Evolutionary conservation across 2,888 invertebrate genomes (phyloP), one percentile per base, ranked within the genome.

Genomic region (Plusia festucae): DNA sequence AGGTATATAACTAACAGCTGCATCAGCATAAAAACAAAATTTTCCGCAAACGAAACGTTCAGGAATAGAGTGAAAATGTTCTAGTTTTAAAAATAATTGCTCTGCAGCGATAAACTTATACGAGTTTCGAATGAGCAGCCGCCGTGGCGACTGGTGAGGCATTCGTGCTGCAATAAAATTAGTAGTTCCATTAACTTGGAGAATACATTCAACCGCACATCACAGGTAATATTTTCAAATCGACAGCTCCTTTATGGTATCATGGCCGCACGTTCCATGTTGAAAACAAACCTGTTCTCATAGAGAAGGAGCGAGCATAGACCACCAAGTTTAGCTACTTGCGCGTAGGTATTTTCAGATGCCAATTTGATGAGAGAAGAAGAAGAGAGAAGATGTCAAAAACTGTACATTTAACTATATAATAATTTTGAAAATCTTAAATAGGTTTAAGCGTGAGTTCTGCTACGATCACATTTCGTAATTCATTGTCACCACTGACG

Each of bases 161-260:
- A 53, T 52, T 53, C 18, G 44, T 9, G 24, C 40, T 22, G 40
- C 68, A 22, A 51, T 60, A 34, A 60, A 60, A 56, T 32, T 40
- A 53, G 44, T 9, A 60, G 53, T 53, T 66, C 46, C 30, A 24
- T 40, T 32, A 67, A 73, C 46, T 53, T 65, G 46, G 24, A 51
- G 30, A 15, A 11, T 49, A 20, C 20, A 20, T 49, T 49, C 20
- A 4, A 40, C 40, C n/a, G n/a, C 40, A 40, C 40, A n/a, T 40
- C 5, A 20, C 13, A n/a, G 7, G 11, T 49, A 18, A 49, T 4
- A 49, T 20, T 49, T 49, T 49, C 20, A 18, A 20, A 18, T 49
- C 0, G 49, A 49, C 9, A 20, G 20, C 49, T 9, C 6, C 11
- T 20, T 49, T 20, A 49, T 5, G 1, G 20, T n/a, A n/a, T n/a